Base-by-base conservation (phyloP, 2,888 invertebrate genomes). In the Euclidia mi region DNA sequence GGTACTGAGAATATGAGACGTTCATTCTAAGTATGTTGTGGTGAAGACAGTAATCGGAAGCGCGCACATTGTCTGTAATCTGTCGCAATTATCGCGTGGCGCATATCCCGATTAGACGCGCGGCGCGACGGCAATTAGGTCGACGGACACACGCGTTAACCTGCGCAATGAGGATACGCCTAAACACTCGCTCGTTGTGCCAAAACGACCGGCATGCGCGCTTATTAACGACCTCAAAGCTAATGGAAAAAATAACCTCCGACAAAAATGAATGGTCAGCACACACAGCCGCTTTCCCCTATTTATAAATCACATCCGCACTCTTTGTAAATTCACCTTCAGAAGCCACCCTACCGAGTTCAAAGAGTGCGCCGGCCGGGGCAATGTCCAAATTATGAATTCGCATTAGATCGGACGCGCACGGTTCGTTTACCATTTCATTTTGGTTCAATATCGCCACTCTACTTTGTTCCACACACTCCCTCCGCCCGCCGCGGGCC, bases 401-500 rank as follows among this genome's bases (percentile, higher is more conserved):
- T 94, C 94, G 93, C 94, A 94, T 94, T 94, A 94, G 94, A 94
- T 93, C 93, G 94, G 93, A 94, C 94, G 92, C 92, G 91, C 91
- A 93, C 91, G 94, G 92, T 94, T 94, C 94, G 94, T 94, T 94
- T 94, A 93, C 93, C 92, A 90, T 94, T 94, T 94, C 94, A 94
- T 94, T 94, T 94, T 89, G 91, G 93, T 92, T 92, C 94, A 92
- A 94, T 94, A 94, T 94, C 93, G 93, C 93, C 93, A 90, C 93
- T 92, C 94, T 89, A 94, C 94, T 94, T 93, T 93, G 94, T 93
- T 94, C 94, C 94, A 94, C 94, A 94, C 92, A 94, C 93, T 90
- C 91, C 90, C 78, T 64, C 76, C 82, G 69, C 81, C 80, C 83
- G 76, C 78, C 75, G 52, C 49, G 41, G 49, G 78, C 81, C 85